Base-by-base conservation (phyloP, 64 coral and sea anemone genomes). In the Stichodactyla helianthus region DNA sequence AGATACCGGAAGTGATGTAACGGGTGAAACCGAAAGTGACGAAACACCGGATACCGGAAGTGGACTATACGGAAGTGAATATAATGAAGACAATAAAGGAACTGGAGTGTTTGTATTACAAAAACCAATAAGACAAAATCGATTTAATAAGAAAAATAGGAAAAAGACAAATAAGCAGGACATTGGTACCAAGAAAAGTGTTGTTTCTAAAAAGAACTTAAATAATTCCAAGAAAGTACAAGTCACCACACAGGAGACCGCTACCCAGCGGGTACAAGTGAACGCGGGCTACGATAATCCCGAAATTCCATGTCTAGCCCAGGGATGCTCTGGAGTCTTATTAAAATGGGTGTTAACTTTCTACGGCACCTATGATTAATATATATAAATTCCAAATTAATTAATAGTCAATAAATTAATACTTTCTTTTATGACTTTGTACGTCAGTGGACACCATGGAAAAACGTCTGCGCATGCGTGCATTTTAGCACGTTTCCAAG, bases 241-340 rank as follows among this genome's bases (percentile, higher is more conserved):
- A 82, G 97, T 99, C 9, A 92, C 95, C 20, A 87, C 81, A 6
- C 89, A 99, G 54, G 97, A 92, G 55, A 85, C 93, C 31, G 97
- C 90, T n/a, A 99, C 97, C 27, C 97, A 99, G 53, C 77, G 97
- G 22, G 97, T 99, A 51, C 97, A 99, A 86, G 97, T 99, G 18
- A 99, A 99, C 56, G 97, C 97, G 15, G 97, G 97, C 17, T 99
- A 99, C 56, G 97, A 99, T 78, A 93, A 90, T 85, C 97, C 97
- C 1, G 90, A 95, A 19, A 95, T 99, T n/a, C 89, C 90, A 2
- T 99, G 97, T 54, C 82, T 99, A 15, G 93, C 84, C 4, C 52
- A 51, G 7, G 90, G 93, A 19, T 99, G 97, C 56, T 99, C 97
- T 20, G 97, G 97, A 6, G 91, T 99, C 3, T 28, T 95, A n/a